Evolutionary conservation across 2,113 vertebrate genomes (phyloP).

Genomic region (Camelus dromedarius): DNA sequence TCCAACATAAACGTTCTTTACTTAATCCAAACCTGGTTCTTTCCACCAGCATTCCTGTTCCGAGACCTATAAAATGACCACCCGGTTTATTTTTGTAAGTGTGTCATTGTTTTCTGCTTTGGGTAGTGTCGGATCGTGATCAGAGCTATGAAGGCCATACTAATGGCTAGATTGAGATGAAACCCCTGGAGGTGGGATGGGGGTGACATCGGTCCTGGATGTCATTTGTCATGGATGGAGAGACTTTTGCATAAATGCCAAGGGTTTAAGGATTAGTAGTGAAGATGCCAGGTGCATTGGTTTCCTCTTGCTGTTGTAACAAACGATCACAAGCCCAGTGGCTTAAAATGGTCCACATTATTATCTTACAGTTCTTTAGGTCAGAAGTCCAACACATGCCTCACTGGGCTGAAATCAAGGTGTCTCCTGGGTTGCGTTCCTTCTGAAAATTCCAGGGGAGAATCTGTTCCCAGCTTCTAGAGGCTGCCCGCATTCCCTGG

Average conservation of each 20-base stretch:
- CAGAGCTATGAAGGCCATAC: neutral
- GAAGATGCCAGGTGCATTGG: neutral
- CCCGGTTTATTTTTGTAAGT: conserved; percentile 76
- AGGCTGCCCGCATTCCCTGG: neutral
- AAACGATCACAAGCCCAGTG: neutral
- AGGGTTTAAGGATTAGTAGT: neutral
- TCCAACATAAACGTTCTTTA: conserved; percentile 80
- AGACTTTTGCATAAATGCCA: neutral
- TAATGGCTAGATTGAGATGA: neutral
- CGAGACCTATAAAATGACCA: conserved; percentile 45
- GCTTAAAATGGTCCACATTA: neutral
- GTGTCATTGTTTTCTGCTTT: conserved; percentile 62
- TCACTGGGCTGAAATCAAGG: neutral
- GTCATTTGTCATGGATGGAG: neutral
- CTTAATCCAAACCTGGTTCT: conserved; percentile 79
- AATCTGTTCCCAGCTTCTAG: neutral
- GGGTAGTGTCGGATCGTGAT: neutral
- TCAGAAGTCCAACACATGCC: neutral
- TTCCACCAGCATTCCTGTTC: conserved; percentile 64
- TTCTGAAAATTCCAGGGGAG: neutral
- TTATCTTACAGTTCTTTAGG: neutral
- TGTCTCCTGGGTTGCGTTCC: neutral
- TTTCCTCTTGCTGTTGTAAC: conserved; percentile 1
- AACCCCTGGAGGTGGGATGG: neutral
- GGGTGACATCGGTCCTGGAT: neutral